Base-by-base conservation (phyloP, 2,113 vertebrate species). In the Apistogramma diplotaenia region DNA sequence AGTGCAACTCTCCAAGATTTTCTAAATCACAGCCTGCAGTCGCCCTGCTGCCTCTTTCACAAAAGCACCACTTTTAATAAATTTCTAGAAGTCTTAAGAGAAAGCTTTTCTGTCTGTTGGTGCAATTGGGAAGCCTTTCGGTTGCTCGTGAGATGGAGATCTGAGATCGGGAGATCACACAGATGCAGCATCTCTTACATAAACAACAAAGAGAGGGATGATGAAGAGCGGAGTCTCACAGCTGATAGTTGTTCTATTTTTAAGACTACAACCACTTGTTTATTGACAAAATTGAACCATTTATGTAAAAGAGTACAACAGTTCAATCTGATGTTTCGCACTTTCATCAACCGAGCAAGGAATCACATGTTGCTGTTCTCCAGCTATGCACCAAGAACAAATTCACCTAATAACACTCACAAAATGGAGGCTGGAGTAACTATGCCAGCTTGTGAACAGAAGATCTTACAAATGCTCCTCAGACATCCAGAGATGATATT, bases 201-300 rank as follows among this genome's bases (percentile, higher is more conserved):
- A 80, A 89, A 82, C 65, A 80, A 62, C 75, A 79, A 60, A 43
- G 53, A 46, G 81, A 37, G 10, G 55, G 6, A 4, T 49, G 56
- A 76, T 49, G 61, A 89, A 56, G n/a, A 19, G 65, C 57, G 78
- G 67, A 54, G 67, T 60, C 61, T 83, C 31, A 29, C 62, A 61
- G 65, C 43, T 76, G 56, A 87, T 29, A 61, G 33, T 27, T 72
- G 61, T 27, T 78, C 75, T 82, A 70, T 72, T 82, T 89, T 61
- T 79, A 79, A 67, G 46, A 16, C 23, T 23, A 37, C 74, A 74
- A 71, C 3, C 27, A 57, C 13, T 8, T 59, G 65, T 16, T 37
- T 53, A 8, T 40, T 46, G 51, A 65, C 73, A 12, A 56, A 40
- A 51, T 12, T 19, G 6, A 71, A 62, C 31, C 46, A 57, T 70